Percentiles rank a stretch among this genome's conserved stretches.
These are phyloP conservation scores for Trochalopteron elliotii DNA, from an alignment of 2,113 vertebrate species.

Conservation along the genomic window DNA sequence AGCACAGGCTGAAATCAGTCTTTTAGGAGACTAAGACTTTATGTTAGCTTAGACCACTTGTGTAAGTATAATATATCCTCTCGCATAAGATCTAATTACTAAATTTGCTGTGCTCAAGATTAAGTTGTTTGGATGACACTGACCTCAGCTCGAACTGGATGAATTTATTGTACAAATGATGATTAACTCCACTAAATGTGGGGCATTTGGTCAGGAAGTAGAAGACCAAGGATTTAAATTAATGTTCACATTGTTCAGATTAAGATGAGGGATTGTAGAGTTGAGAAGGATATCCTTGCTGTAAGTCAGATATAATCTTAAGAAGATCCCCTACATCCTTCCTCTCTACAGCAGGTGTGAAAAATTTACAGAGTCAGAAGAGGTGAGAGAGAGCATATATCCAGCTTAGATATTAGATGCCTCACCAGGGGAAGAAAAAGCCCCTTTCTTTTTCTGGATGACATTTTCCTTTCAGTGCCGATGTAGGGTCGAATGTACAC, in stretches of 20 bases:
- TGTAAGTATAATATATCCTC: background rate
- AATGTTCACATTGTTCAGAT: background rate
- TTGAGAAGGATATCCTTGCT: background rate
- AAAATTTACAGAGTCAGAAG: background rate
- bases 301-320: background rate
- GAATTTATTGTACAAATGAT: background rate
- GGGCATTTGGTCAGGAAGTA: background rate
- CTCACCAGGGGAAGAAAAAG: background rate
- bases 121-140: background rate
- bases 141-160: background rate
- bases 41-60: background rate
- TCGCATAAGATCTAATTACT: background rate
- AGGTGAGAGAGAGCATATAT: background rate
- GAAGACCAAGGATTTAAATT: background rate
- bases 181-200: background rate
- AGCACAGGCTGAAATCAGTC: background rate
- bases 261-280: background rate
- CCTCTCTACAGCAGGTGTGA: background rate
- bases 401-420: background rate
- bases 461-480: background rate
- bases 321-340: slow-evolving; percentile 17
- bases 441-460: background rate
- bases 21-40: background rate
- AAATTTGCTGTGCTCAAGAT: background rate
- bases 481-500: background rate